Evolutionary conservation across 2,888 invertebrate genomes (phyloP), one percentile per base, ranked within the genome.

Genomic region (Catocala sponsa): DNA sequence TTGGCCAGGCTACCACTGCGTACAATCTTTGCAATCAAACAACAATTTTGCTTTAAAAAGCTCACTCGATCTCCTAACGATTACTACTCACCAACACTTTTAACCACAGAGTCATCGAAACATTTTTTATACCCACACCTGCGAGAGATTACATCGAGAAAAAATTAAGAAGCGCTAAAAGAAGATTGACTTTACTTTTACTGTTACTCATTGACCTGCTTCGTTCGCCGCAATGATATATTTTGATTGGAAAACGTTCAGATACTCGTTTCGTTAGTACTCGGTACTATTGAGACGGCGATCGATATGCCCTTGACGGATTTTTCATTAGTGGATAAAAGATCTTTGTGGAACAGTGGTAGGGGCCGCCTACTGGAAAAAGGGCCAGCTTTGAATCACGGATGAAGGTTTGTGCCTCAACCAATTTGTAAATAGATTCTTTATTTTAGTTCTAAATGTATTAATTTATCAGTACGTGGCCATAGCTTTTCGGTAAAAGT

Each of bases 191-290:
- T 68, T 63, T 60, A 74, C 43, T 70, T 77, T 67, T 72, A 76
- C 76, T 64, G 79, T 76, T 76, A 76, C 44, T 63, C 55, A 65
- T 63, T 76, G 79, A 78, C 79, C 73, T 53, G 51, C 61, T 68
- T 75, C 53, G 55, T 59, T 55, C 59, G 41, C 54, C 51, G 59
- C 43, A 59, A 68, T 68, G 58, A 74, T 70, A 67, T 65, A 62
- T 70, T 70, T 57, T 72, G 79, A 75, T 78, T 76, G 70, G 76
- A 70, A 70, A 75, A 68, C 51, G 49, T 59, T 15, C 10, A 13
- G 15, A 9, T 15, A 42, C 47, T 55, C 48, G 32, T 54, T 59
- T 50, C 25, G 32, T 46, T 33, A 12, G 11, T 48, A 43, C 49
- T 42, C 4, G 32, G 35, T 12, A 6, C n/a, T 35, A 32, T 11